Conservation (phyloP, 1,140 invertebrate genomes). For the Marisa cornuarietis region DNA sequence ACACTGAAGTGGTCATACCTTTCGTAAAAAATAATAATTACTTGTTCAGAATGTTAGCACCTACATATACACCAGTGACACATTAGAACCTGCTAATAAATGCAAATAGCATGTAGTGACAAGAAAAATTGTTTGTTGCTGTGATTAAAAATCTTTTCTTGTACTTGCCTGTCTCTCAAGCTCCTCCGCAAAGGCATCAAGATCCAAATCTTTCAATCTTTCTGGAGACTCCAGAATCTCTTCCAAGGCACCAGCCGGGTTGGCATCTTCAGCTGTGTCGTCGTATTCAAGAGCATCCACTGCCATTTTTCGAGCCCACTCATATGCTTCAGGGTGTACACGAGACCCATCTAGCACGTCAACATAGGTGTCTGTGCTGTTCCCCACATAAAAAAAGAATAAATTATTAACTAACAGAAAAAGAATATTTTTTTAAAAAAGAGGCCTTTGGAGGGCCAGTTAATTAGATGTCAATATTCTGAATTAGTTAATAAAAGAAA, state of each 20-base stretch:
- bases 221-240: constrained; percentile 96
- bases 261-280: constrained; percentile 79
- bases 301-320: constrained; percentile 99
- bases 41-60: no score
- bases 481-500: no score
- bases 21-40: no score
- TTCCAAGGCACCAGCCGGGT: constrained; percentile 95
- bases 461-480: no score
- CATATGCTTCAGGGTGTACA: constrained; percentile 98
- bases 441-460: not conserved
- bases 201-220: constrained; percentile 93
- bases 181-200: constrained; percentile 98
- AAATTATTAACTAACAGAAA: not conserved
- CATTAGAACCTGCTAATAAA: no score
- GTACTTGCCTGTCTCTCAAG: constrained; percentile 82
- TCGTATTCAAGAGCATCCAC: constrained; percentile 99
- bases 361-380: constrained; percentile 89
- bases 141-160: not conserved
- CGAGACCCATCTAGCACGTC: constrained; percentile 97
- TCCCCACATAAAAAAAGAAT: not conserved
- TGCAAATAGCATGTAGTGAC: no score
- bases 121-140: not conserved
- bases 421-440: not conserved
- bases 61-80: no score
- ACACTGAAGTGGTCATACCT: no score